phyloP scores from a whole-genome alignment of 2,888 invertebrate species.

The Geotrupes spiniger region DNA sequence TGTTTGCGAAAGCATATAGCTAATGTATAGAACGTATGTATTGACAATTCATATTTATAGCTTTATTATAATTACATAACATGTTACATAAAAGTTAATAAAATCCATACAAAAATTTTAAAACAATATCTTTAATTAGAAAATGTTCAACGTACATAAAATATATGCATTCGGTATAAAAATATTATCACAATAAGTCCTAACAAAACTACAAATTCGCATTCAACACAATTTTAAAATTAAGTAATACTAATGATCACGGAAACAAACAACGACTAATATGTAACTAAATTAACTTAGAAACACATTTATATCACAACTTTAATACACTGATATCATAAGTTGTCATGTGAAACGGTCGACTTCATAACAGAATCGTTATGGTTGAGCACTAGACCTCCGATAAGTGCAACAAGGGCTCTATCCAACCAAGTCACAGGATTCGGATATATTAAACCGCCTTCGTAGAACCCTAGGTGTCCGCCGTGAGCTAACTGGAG shows the following conservation, averaged over 20 bases:
- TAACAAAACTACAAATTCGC: neutral
- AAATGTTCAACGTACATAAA: no score
- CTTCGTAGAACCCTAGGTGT: slow-evolving; percentile 93
- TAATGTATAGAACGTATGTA: no score
- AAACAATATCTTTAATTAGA: no score
- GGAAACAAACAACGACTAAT: neutral
- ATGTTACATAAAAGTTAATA: no score
- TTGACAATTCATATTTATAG: no score
- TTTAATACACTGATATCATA: slow-evolving; percentile 15
- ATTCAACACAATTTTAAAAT: neutral
- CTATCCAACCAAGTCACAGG: slow-evolving; percentile 92
- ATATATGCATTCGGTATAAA: slow-evolving; percentile 2
- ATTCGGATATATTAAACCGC: slow-evolving; percentile 81
- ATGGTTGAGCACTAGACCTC: slow-evolving; percentile 62
- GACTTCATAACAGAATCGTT: slow-evolving; percentile 39
- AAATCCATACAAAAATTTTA: no score
- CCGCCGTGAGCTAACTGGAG: slow-evolving; percentile 88
- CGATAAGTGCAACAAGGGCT: slow-evolving; percentile 77
- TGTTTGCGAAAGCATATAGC: no score
- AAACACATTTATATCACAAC: slow-evolving; percentile 5
- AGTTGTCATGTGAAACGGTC: slow-evolving; percentile 16
- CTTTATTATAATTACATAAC: no score
- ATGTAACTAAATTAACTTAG: neutral
- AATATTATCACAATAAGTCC: slow-evolving; percentile 7
- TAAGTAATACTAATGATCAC: neutral